Evolutionary conservation across 2,888 invertebrate species (phyloP).

Genomic region (Apamea epomidion): DNA sequence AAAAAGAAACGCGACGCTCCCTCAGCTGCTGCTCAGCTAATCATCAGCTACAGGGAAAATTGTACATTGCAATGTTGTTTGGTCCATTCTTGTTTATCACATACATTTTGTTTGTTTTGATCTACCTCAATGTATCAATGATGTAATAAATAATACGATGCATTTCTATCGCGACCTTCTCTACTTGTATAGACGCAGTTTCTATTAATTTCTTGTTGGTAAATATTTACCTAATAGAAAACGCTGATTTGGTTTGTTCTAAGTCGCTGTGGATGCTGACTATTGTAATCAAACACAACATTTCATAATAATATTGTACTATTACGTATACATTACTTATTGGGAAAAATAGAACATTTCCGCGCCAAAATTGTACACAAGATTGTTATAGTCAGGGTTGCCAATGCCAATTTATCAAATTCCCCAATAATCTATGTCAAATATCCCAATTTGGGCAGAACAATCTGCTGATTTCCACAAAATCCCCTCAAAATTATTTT

Average conservation of each 20-base stretch:
- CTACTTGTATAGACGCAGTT: constrained; percentile 33
- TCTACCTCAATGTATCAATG: constrained; percentile 32
- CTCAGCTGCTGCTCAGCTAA: neutral
- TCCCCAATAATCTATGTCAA: neutral
- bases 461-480: no score
- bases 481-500: no score
- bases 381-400: constrained; percentile 11
- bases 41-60: neutral
- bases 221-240: constrained; percentile 48
- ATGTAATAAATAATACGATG: constrained; percentile 18
- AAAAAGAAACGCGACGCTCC: neutral
- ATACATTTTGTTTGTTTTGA: constrained; percentile 28
- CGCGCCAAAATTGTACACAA: constrained; percentile 39
- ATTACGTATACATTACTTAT: constrained; percentile 53
- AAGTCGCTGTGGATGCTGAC: constrained; percentile 59
- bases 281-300: constrained; percentile 61
- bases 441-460: no score
- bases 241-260: constrained; percentile 32
- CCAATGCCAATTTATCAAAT: neutral
- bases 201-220: constrained; percentile 16
- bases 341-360: constrained; percentile 47
- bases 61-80: neutral
- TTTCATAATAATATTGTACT: constrained; percentile 62
- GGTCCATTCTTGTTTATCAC: neutral
- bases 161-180: constrained; percentile 48